Conservation (phyloP, 2,888 invertebrate species). For the Drosophila kambysellisi region DNA sequence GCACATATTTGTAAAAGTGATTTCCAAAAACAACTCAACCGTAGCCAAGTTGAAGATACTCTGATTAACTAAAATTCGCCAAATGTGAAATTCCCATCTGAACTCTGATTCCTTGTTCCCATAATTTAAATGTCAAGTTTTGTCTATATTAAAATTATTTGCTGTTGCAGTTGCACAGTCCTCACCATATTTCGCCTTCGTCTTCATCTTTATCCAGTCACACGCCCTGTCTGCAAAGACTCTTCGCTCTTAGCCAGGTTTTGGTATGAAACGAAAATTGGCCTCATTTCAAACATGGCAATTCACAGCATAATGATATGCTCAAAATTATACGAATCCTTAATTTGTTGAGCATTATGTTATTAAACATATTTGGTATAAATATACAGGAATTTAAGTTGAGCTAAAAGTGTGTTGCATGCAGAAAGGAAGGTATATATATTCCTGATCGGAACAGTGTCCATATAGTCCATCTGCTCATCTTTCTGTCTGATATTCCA, state of each 20-base stretch:
- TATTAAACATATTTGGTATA: background rate
- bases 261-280: constrained; percentile 72
- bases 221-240: constrained; percentile 54
- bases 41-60: background rate
- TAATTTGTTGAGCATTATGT: constrained; percentile 2
- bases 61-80: background rate
- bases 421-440: background rate
- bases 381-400: no score
- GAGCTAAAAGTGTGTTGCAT: background rate
- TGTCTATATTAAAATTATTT: constrained; percentile 83
- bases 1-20: background rate
- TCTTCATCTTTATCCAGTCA: constrained; percentile 30
- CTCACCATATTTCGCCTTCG: constrained; percentile 27
- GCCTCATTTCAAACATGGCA: constrained; percentile 35
- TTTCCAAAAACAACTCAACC: background rate
- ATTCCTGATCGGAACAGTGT: background rate
- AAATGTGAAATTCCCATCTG: background rate
- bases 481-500: background rate
- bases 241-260: constrained; percentile 33
- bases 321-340: background rate
- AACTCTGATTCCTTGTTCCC: constrained; percentile 80
- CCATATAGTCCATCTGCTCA: rapidly evolving
- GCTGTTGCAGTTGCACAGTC: constrained; percentile 43
- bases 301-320: background rate
- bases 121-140: constrained; percentile 85